Evolutionary conservation across 2,888 invertebrate genomes (phyloP).

Genomic region (Melieria picta): DNA sequence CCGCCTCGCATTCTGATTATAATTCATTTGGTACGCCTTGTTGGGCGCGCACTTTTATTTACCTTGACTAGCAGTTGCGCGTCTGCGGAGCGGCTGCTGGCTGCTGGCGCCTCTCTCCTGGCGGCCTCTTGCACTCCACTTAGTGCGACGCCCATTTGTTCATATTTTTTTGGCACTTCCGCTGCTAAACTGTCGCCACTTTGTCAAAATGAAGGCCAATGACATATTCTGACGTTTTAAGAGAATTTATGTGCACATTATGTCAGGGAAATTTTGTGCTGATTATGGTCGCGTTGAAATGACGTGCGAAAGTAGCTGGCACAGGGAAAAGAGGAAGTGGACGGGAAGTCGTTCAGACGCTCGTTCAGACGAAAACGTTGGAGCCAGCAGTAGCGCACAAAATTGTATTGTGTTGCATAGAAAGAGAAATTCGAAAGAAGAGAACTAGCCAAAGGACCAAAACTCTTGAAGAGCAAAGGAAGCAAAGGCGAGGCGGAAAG

Average conservation of each 20-base stretch:
- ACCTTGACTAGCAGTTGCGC: background rate
- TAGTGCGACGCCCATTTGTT: background rate
- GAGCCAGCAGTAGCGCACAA: background rate
- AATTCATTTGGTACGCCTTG: background rate
- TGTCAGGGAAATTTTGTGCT: constrained; percentile 28
- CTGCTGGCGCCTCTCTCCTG: too few relatives aligned
- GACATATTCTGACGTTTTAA: constrained; percentile 25
- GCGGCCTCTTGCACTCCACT: too few relatives aligned
- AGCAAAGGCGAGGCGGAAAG: too few relatives aligned
- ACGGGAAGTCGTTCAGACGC: background rate
- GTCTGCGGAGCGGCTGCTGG: background rate
- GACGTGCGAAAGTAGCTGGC: constrained; percentile 27
- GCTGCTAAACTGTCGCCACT: constrained; percentile 24
- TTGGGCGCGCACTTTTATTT: constrained; percentile 18
- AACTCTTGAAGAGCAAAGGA: too few relatives aligned
- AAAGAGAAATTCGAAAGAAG: background rate
- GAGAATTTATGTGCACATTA: constrained; percentile 34
- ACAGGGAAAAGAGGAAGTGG: background rate
- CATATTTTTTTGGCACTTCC: constrained; percentile 6
- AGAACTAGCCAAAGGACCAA: too few relatives aligned
- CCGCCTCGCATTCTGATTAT: background rate
- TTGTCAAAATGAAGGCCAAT: constrained; percentile 34
- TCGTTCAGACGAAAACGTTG: too few relatives aligned
- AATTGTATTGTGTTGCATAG: constrained; percentile 4
- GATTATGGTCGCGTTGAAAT: constrained; percentile 29